Conservation (phyloP, 2,888 invertebrate species). For the Drosophila aldrichi region DNA sequence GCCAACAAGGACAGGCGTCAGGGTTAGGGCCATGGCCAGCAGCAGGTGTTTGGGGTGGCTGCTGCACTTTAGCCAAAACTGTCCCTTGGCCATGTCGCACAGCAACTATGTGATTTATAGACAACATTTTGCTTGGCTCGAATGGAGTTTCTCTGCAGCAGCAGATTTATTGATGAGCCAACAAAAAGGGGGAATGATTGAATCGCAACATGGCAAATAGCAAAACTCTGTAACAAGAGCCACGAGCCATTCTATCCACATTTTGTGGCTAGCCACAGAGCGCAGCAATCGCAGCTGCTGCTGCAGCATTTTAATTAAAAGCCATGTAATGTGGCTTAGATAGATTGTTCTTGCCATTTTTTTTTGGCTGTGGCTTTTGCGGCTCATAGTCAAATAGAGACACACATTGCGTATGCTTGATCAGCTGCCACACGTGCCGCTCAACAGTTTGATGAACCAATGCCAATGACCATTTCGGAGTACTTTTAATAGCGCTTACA, state of each 20-base stretch:
- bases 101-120: conserved; percentile 78
- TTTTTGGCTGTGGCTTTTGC: conserved; percentile 29
- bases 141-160: conserved; percentile 52
- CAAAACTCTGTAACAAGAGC: conserved; percentile 16
- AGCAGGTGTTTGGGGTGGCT: conserved; percentile 66
- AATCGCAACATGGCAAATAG: conserved; percentile 49
- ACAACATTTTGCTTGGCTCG: conserved; percentile 36
- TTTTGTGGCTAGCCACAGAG: conserved; percentile 49
- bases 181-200: conserved; percentile 35
- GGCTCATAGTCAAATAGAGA: conserved; percentile 7
- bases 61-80: conserved; percentile 50
- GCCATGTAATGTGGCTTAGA: conserved; percentile 17
- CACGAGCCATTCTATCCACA: conserved; percentile 2
- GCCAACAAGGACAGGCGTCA: conserved; percentile 24
- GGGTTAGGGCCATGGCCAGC: conserved; percentile 47
- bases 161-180: conserved; percentile 78
- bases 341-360: neutral
- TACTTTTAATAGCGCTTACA: conserved; percentile 50
- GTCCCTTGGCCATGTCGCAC: conserved; percentile 54
- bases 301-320: conserved; percentile 72
- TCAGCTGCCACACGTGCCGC: conserved; percentile 36
- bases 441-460: conserved; percentile 39
- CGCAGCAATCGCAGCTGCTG: conserved; percentile 57
- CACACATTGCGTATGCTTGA: conserved; percentile 41
- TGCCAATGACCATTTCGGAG: conserved; percentile 26